Base-by-base conservation (phyloP, 2,888 invertebrate species). In the Meghimatium bilineatum region DNA sequence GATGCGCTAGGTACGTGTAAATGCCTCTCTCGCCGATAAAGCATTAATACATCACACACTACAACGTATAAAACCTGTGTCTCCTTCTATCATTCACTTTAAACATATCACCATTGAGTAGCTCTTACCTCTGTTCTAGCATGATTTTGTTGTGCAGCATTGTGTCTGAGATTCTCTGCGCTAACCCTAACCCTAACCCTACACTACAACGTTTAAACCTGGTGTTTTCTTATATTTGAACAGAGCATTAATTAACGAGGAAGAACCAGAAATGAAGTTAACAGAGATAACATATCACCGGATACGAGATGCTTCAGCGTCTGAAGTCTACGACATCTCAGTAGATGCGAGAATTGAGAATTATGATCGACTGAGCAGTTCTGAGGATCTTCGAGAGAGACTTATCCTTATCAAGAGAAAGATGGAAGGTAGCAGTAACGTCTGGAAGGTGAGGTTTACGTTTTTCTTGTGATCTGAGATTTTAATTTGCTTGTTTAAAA, bases 391-490 rank as follows among this genome's bases (percentile, higher is more conserved):
- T 5, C 5, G 76, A 10, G 56, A 83, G 17, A 60, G 83, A 32
- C 52, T 83, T 38, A 77, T 83, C 38, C 77, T 77, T 5, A 69
- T 77, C 36, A 83, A 78, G 71, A 83, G 77, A 44, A 83, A 83
- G 32, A 12, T 77, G 77, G 49, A 63, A 34, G 75, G 75, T 0
- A 34, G 76, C 26, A 76, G 60, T 26, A 29, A 76, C 52, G 67
- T 17, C 5, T 74, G 74, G 52, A 63, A 74, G 56, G 74, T 74
- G 63, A 44, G 12, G 0, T 71, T 0, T 38, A 8, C 5, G 5
- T 29, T 20, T 5, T 67, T 29, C 29, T 32, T 67, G 5, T 67
- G 1, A n/a, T 14, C 29, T 32, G 5, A 29, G 6, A 8, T 5
- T 23, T 29, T 17, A 32, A 14, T 67, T 14, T n/a, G 67, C n/a